Evolutionary conservation across 1,140 invertebrate species (phyloP).

Genomic region (Drosophila ficusphila): DNA sequence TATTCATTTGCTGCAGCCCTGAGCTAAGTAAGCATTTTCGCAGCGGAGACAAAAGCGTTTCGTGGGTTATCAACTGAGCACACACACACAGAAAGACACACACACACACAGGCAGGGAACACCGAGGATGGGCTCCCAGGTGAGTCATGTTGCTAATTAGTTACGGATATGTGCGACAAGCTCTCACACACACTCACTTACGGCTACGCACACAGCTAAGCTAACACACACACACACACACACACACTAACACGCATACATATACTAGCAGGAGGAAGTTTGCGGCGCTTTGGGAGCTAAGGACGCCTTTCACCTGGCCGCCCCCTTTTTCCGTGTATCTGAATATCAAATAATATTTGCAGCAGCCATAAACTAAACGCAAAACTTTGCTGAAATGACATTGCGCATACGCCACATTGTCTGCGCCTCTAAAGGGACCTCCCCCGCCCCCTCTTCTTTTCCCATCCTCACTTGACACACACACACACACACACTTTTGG

Average conservation of each 20-base stretch:
- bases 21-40: constrained; percentile 30
- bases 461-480: too few relatives aligned
- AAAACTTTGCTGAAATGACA: constrained; percentile 39
- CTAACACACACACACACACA: not conserved
- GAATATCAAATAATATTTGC: constrained; percentile 67
- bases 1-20: constrained; percentile 35
- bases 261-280: constrained; percentile 40
- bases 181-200: constrained; percentile 18
- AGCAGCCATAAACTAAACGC: constrained; percentile 52
- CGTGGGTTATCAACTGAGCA: constrained; percentile 58
- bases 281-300: constrained; percentile 43
- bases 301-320: not conserved
- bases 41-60: constrained; percentile 60
- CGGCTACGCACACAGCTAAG: not conserved
- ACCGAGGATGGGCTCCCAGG: constrained; percentile 39
- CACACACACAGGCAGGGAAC: not conserved
- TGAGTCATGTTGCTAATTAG: constrained; percentile 80
- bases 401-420: constrained; percentile 68
- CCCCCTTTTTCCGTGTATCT: not conserved
- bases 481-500: not conserved
- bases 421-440: not conserved
- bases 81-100: not conserved
- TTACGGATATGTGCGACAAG: constrained; percentile 72
- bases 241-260: constrained; percentile 1
- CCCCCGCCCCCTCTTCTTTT: not conserved